These are phyloP conservation scores for Vireo griseus DNA, from an alignment of 2,797 vertebrate species.

Conservation along the genomic window DNA sequence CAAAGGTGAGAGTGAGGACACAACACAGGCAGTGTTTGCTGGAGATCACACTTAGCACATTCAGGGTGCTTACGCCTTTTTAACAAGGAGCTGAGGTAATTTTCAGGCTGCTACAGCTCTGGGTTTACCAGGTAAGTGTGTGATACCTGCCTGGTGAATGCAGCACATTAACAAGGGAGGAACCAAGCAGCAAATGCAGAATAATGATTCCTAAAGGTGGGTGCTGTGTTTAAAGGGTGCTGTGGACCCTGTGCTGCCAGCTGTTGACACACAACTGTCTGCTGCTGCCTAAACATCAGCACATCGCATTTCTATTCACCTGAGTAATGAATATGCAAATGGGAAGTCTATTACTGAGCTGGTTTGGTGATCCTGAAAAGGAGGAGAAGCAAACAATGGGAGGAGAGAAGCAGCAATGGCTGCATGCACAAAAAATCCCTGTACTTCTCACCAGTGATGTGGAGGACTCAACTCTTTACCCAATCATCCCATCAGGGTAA, in stretches of 20 bases:
- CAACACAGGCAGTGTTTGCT: neutral
- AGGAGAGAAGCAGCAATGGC: neutral
- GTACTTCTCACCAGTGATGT: accelerated
- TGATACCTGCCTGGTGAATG: neutral
- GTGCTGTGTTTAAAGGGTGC: neutral
- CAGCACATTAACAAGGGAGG: neutral
- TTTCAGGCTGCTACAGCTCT: neutral
- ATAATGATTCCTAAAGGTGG: neutral
- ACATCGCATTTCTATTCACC: neutral
- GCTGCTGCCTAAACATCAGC: neutral
- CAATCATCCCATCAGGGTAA: accelerated
- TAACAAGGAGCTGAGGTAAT: neutral
- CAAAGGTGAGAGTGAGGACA: neutral
- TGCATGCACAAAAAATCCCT: neutral
- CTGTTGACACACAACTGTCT: accelerated
- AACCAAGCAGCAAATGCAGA: neutral
- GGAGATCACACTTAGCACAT: neutral
- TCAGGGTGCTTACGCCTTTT: neutral
- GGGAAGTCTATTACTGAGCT: accelerated
- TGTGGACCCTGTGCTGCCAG: neutral
- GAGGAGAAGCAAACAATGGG: neutral
- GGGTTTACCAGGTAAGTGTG: neutral
- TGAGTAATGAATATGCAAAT: neutral
- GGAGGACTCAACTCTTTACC: neutral
- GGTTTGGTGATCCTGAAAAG: neutral